A percentile compares a stretch with the other conserved stretches of the same genome.
phyloP scores from a whole-genome alignment of 2,113 vertebrate species.

The Plestiodon gilberti region DNA sequence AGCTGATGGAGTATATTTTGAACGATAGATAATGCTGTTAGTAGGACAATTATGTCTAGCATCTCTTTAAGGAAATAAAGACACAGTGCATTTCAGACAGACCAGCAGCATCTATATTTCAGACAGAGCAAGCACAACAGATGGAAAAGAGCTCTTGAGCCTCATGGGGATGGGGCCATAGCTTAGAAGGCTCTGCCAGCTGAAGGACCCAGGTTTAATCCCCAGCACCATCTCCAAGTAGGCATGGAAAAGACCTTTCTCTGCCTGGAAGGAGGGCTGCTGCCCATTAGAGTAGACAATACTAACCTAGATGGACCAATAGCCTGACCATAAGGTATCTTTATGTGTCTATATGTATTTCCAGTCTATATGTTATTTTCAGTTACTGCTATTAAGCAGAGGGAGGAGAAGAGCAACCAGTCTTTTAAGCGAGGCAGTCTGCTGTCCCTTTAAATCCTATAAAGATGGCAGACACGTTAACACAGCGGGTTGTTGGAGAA shows the following conservation, averaged over 20 bases:
- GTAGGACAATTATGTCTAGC: background rate
- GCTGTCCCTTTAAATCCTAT: slow-evolving; percentile 27
- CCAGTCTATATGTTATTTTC: slow-evolving; percentile 10
- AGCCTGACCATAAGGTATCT: too few species aligned
- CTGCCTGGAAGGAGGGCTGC: background rate
- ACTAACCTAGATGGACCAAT: too few species aligned
- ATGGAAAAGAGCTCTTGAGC: background rate
- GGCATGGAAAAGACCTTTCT: background rate
- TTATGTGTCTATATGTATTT: too few species aligned
- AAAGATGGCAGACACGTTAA: slow-evolving; percentile 60
- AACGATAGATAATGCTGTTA: too few species aligned
- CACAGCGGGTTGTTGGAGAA: slow-evolving; percentile 58
- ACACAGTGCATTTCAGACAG: background rate
- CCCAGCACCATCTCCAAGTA: background rate
- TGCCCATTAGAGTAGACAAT: too few species aligned
- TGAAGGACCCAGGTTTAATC: background rate
- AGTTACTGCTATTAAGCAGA: background rate
- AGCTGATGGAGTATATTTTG: too few species aligned
- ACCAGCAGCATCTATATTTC: slow-evolving; percentile 7
- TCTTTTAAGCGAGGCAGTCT: slow-evolving; percentile 36
- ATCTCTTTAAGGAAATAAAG: background rate
- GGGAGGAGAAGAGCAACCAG: background rate
- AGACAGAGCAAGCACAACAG: background rate
- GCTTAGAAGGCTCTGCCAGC: too few species aligned
- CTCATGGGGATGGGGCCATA: too few species aligned